A percentile compares a stretch with the other conserved stretches of the same genome.
Evolutionary conservation across 2,113 vertebrate species (phyloP).

Genomic region (Rhombomys opimus): DNA sequence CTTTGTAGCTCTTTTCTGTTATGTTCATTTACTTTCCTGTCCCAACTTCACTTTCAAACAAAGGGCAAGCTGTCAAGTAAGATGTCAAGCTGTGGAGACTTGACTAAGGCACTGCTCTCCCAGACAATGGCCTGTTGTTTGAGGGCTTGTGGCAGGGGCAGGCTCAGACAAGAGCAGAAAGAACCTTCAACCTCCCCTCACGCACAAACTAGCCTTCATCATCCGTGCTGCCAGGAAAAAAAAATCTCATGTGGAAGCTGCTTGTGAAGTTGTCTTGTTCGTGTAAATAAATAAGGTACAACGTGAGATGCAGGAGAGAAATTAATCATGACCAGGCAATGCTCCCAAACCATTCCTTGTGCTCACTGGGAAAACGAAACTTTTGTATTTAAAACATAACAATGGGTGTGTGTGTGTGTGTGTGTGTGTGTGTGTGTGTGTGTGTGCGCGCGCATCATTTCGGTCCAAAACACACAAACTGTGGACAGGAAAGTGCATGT

Average conservation of each 20-base stretch:
- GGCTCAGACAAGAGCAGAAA: conserved; percentile 2
- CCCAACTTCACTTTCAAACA: neutral
- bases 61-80: neutral
- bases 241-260: conserved; percentile 36
- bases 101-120: neutral
- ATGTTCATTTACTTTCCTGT: neutral
- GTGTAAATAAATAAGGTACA: conserved; percentile 69
- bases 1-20: neutral
- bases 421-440: too few species aligned
- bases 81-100: neutral
- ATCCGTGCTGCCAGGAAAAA: conserved; percentile 15
- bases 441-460: conserved; percentile 36
- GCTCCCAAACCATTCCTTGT: conserved; percentile 67
- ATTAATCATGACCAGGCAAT: conserved; percentile 64
- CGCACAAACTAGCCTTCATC: conserved; percentile 11
- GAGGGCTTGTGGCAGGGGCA: neutral
- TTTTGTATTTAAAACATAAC: conserved; percentile 64
- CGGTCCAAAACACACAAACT: conserved; percentile 71
- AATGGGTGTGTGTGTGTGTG: neutral
- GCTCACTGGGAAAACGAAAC: conserved; percentile 67
- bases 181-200: neutral
- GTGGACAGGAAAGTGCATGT: conserved; percentile 30
- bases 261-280: conserved; percentile 58
- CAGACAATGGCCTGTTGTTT: neutral
- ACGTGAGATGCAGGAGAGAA: conserved; percentile 60